Evolutionary conservation across 2,113 vertebrate species (phyloP).

Genomic region (Anser brachyrhynchus): DNA sequence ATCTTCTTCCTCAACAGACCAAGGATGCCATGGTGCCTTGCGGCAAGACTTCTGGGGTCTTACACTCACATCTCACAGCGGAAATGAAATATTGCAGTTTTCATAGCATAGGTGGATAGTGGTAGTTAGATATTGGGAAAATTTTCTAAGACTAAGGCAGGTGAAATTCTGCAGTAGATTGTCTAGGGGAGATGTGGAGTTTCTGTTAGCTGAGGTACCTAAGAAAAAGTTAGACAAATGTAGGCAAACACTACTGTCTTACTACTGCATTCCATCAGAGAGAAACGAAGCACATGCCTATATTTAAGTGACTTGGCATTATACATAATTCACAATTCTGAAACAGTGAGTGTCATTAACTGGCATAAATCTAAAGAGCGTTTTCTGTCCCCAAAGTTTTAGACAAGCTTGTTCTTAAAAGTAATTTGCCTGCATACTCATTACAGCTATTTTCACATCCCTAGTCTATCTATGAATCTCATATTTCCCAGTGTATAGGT

Average conservation of each 20-base stretch:
- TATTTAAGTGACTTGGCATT: background rate
- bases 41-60: background rate
- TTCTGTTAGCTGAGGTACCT: background rate
- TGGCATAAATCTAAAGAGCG: background rate
- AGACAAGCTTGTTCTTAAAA: background rate
- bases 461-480: background rate
- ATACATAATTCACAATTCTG: background rate
- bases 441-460: background rate
- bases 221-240: background rate
- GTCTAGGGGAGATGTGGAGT: background rate
- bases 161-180: background rate
- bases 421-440: background rate
- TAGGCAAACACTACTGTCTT: background rate
- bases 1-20: background rate
- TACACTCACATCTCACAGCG: background rate
- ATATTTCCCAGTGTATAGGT: fast-evolving
- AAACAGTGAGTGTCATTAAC: fast-evolving
- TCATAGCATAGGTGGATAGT: fast-evolving
- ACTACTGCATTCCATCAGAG: background rate
- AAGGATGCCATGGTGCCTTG: background rate
- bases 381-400: background rate
- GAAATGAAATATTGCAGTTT: background rate
- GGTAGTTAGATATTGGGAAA: background rate
- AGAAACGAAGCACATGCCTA: background rate
- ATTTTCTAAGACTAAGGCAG: background rate